phyloP scores from a whole-genome alignment of 2,797 vertebrate species.

The Sebastes goodei region DNA sequence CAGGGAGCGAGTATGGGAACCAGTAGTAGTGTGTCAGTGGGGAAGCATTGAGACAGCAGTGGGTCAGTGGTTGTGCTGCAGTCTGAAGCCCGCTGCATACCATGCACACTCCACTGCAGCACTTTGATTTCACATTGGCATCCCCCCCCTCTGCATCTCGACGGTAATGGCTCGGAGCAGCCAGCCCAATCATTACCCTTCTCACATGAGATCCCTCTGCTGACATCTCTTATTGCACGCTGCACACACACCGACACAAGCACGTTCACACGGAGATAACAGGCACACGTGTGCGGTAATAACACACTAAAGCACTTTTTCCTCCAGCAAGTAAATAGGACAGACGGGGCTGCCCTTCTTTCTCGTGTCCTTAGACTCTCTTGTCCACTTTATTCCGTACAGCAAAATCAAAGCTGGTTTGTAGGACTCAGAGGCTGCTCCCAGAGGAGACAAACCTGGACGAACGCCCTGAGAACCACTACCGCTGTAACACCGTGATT shows the following conservation, averaged over 20 bases:
- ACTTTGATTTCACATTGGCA: constrained; percentile 74
- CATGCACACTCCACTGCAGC: constrained; percentile 75
- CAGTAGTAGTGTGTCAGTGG: constrained; percentile 73
- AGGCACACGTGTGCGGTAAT: constrained; percentile 32
- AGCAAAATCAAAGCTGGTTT: constrained; percentile 74
- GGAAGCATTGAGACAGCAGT: constrained; percentile 68
- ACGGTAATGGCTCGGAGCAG: constrained; percentile 55
- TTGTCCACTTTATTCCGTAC: constrained; percentile 63
- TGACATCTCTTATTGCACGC: constrained; percentile 59
- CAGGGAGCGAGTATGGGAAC: constrained; percentile 32
- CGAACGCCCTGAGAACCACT: constrained; percentile 71
- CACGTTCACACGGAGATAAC: constrained; percentile 17
- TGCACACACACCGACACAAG: neutral
- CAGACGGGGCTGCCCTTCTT: constrained; percentile 80
- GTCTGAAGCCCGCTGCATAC: constrained; percentile 71
- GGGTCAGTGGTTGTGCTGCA: constrained; percentile 79
- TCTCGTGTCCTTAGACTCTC: constrained; percentile 72
- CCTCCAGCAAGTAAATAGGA: constrained; percentile 72
- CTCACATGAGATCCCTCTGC: constrained; percentile 74
- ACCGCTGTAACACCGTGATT: constrained; percentile 78
- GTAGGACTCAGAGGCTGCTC: constrained; percentile 74
- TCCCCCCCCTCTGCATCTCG: constrained; percentile 64
- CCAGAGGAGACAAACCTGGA: constrained; percentile 77
- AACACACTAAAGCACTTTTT: constrained; percentile 43
- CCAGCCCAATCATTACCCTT: constrained; percentile 76